Percentiles rank a stretch among this genome's conserved stretches.
These are phyloP conservation scores for Myripristis murdjan DNA, from an alignment of 2,797 vertebrate species.

Conservation along the genomic window DNA sequence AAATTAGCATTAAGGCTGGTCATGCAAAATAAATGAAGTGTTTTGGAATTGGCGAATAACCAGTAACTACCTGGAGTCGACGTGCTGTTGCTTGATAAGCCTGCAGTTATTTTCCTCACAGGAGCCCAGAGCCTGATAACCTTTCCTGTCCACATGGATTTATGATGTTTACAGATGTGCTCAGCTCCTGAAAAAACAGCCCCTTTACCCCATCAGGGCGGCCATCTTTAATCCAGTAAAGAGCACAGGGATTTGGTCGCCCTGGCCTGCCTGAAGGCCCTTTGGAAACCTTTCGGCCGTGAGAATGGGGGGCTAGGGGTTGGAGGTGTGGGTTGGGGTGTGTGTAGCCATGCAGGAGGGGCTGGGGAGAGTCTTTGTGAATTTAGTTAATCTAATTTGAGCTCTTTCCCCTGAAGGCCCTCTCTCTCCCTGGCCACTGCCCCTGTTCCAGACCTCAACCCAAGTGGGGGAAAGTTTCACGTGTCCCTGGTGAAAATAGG, in stretches of 20 bases:
- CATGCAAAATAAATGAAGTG: constrained; percentile 28
- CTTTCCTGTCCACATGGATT: constrained; percentile 54
- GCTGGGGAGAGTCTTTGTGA: constrained; percentile 84
- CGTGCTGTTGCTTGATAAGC: neutral
- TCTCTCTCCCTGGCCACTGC: constrained; percentile 60
- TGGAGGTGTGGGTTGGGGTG: constrained; percentile 76
- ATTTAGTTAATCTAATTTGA: constrained; percentile 87
- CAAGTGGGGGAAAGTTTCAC: constrained; percentile 69
- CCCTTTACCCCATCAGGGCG: constrained; percentile 46
- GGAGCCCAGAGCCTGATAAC: constrained; percentile 40
- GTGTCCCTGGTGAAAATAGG: constrained; percentile 70
- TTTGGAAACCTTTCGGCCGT: constrained; percentile 84
- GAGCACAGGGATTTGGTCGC: constrained; percentile 79
- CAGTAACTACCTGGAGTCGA: constrained; percentile 12
- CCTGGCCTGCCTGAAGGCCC: constrained; percentile 77
- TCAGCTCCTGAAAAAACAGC: constrained; percentile 67
- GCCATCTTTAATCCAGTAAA: constrained; percentile 85
- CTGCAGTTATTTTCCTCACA: constrained; percentile 29
- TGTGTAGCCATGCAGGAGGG: constrained; percentile 78
- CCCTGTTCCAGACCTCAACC: constrained; percentile 72
- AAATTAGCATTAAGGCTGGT: constrained; percentile 54
- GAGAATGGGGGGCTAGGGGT: constrained; percentile 77
- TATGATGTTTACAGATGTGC: constrained; percentile 82
- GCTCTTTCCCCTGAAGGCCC: constrained; percentile 73
- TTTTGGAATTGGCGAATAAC: constrained; percentile 7